Evolutionary conservation across 2,113 vertebrate genomes (phyloP).

Genomic region (Cebidichthys violaceus): DNA sequence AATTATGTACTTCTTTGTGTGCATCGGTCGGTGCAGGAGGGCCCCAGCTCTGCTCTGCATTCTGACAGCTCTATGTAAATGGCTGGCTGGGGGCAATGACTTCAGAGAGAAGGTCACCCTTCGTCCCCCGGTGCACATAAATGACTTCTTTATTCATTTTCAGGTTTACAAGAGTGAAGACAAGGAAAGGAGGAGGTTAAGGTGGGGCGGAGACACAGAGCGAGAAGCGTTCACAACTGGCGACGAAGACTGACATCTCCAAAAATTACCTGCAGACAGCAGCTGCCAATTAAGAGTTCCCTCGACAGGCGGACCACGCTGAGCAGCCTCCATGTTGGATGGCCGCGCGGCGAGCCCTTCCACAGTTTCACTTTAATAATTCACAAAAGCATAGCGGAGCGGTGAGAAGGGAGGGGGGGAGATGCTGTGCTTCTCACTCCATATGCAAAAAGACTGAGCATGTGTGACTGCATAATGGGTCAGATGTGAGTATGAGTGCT

Average conservation of each 20-base stretch:
- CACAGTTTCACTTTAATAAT: constrained; percentile 67
- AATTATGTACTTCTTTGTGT: constrained; percentile 81
- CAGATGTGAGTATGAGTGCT: constrained; percentile 45
- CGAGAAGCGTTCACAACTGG: constrained; percentile 3
- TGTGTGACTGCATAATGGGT: constrained; percentile 37
- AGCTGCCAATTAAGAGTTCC: constrained; percentile 77
- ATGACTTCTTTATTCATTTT: constrained; percentile 85
- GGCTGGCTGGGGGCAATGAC: constrained; percentile 84
- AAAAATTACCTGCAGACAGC: constrained; percentile 77
- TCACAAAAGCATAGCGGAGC: constrained; percentile 37
- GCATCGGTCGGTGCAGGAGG: constrained; percentile 62
- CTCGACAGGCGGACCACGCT: constrained; percentile 18
- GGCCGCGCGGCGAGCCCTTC: constrained; percentile 23
- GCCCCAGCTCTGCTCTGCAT: constrained; percentile 65
- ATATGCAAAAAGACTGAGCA: constrained; percentile 33
- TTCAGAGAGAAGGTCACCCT: constrained; percentile 87
- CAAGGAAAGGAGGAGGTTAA: constrained; percentile 50
- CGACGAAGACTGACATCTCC: constrained; percentile 70
- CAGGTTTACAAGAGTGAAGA: constrained; percentile 79
- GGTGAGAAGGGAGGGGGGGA: constrained; percentile 15
- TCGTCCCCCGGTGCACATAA: constrained; percentile 80
- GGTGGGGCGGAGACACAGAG: constrained; percentile 42
- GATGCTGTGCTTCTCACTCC: constrained; percentile 30
- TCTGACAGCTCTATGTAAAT: constrained; percentile 87
- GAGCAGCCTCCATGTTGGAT: constrained; percentile 63